Percentiles rank a stretch among this genome's conserved stretches.
These are phyloP conservation scores for Macaria liturata DNA, from an alignment of 2,888 invertebrate genomes.

Conservation along the genomic window DNA sequence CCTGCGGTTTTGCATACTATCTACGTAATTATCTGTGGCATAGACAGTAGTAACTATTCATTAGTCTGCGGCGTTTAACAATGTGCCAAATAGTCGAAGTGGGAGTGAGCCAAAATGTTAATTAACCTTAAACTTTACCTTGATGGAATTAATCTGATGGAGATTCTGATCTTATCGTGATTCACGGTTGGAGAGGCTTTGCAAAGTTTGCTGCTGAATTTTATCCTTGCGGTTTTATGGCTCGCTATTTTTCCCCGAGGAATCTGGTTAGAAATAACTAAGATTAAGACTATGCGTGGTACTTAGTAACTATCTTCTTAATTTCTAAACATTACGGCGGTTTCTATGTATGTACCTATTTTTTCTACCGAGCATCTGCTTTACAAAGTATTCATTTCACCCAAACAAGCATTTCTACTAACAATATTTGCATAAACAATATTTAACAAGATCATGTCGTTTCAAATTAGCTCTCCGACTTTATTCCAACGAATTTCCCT, in stretches of 20 bases:
- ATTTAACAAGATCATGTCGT: slow-evolving; percentile 20
- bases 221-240: no score
- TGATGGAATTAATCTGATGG: slow-evolving; percentile 11
- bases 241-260: no score
- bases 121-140: slow-evolving; percentile 27
- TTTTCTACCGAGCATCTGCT: no score
- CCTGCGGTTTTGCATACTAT: slow-evolving; percentile 12
- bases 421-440: not conserved
- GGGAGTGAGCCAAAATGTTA: slow-evolving; percentile 23
- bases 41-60: slow-evolving; percentile 13
- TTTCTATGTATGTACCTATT: no score
- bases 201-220: slow-evolving; percentile 9
- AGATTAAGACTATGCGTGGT: no score
- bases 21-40: slow-evolving; percentile 15
- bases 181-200: slow-evolving; percentile 9
- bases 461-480: slow-evolving; percentile 27
- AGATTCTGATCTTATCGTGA: slow-evolving; percentile 6
- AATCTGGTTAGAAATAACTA: no score
- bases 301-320: no score
- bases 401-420: no score
- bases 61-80: slow-evolving; percentile 17
- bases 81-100: slow-evolving; percentile 24
- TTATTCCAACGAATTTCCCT: slow-evolving; percentile 9
- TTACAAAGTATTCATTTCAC: no score
- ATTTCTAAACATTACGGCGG: no score